Evolutionary conservation across 2,888 invertebrate species (phyloP).

Genomic region (Cyclophora punctaria): DNA sequence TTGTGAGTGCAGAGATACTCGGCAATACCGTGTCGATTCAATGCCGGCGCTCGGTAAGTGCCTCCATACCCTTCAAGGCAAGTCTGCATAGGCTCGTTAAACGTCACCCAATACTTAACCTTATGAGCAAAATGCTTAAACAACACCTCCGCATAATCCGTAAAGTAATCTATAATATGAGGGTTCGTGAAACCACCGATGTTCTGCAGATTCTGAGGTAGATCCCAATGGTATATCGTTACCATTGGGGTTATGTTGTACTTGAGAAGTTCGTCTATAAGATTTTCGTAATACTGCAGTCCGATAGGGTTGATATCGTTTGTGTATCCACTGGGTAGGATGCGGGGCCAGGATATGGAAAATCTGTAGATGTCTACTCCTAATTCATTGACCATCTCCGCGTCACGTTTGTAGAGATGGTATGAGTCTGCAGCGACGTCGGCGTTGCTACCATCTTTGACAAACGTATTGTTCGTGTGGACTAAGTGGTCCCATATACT

Average conservation of each 20-base stretch:
- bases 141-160: constrained; percentile 77
- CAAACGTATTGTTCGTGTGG: constrained; percentile 66
- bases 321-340: constrained; percentile 81
- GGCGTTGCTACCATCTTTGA: constrained; percentile 74
- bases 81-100: constrained; percentile 82
- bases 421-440: constrained; percentile 83
- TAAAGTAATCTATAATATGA: constrained; percentile 77
- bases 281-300: constrained; percentile 83
- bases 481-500: constrained; percentile 77
- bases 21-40: constrained; percentile 76
- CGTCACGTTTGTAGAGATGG: constrained; percentile 78
- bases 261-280: constrained; percentile 81
- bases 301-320: constrained; percentile 81
- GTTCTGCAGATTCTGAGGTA: constrained; percentile 78
- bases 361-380: constrained; percentile 81
- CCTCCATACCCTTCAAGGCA: constrained; percentile 74
- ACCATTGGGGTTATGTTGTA: constrained; percentile 82
- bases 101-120: constrained; percentile 83
- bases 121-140: constrained; percentile 77
- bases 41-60: constrained; percentile 75
- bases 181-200: constrained; percentile 81
- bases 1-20: constrained; percentile 83
- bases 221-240: constrained; percentile 83
- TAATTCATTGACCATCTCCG: constrained; percentile 76
- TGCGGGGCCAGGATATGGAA: constrained; percentile 84